Conservation (phyloP, 2,797 vertebrate species). For the Natrix natrix region DNA sequence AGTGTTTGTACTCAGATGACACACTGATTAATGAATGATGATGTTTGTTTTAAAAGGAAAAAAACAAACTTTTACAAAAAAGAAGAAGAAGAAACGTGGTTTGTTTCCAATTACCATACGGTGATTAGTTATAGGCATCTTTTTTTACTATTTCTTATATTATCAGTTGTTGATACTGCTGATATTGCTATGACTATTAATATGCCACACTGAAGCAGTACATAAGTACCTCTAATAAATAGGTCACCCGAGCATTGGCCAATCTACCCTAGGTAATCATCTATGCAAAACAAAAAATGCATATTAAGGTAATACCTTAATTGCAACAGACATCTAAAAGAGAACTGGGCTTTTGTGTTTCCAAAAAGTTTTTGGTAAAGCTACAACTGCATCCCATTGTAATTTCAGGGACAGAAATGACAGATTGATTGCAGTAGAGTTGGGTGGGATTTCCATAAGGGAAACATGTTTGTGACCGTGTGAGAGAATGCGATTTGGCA, state of each 20-base stretch:
- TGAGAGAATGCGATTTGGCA: neutral
- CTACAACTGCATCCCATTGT: neutral
- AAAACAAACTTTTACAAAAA: no score
- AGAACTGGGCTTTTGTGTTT: neutral
- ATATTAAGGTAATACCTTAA: neutral
- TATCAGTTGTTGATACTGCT: neutral
- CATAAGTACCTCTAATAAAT: neutral
- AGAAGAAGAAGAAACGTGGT: neutral
- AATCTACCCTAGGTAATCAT: neutral
- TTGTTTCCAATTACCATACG: neutral
- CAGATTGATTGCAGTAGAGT: neutral
- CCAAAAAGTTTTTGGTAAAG: neutral
- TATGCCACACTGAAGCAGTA: neutral
- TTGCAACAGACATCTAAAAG: neutral
- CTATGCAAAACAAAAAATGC: neutral
- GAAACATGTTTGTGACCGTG: neutral
- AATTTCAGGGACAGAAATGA: neutral
- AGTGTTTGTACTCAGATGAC: no score
- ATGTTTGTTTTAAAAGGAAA: no score
- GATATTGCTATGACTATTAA: neutral
- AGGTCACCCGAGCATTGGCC: neutral
- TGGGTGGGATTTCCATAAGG: neutral
- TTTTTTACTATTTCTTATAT: neutral
- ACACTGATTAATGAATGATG: no score
- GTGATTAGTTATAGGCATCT: neutral